Base-by-base conservation (phyloP, 2,797 vertebrate genomes). In the Hozukius guyotensis region DNA sequence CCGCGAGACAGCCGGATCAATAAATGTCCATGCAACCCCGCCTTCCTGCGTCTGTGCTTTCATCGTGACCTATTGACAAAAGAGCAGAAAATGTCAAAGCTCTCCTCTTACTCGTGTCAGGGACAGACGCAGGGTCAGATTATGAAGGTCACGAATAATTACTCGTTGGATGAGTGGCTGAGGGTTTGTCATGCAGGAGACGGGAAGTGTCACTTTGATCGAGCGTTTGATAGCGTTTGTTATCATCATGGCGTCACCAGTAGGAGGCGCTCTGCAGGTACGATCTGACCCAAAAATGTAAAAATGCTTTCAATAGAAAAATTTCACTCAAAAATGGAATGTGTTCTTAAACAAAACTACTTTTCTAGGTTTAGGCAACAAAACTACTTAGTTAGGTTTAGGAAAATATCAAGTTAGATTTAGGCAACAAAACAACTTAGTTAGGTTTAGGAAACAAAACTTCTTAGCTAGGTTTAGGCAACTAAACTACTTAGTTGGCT, bases 11-110 rank as follows among this genome's bases (percentile, higher is more conserved):
- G 88, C 24, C 72, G 0, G 88, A 94, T 95, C 94, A 38, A 95
- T 95, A 93, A 31, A 25, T 25, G 87, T 90, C 86, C 87, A 80
- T 59, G 88, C 87, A 52, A 60, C 67, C 82, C 86, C 74, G 72
- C 86, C 89, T 90, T 36, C 70, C 71, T 72, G 77, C 67, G 27
- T 83, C 84, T 85, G 80, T 20, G 80, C 88, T 89, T 91, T 92
- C 90, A 87, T 83, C 53, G 7, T 94, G 94, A 94, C 93, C 93
- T 95, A 95, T 94, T 88, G 94, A 93, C 89, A 75, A 86, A 46
- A 86, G 82, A 84, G 80, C 92, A 83, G 88, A 84, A 91, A 93
- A 95, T 93, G 94, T 90, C 94, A 94, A 83, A 91, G 85, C 86
- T 78, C 93, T 95, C 92, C 64, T 75, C 86, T 94, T 90, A 88